Conservation (phyloP, 1,140 invertebrate genomes). For the Agrilus planipennis region DNA sequence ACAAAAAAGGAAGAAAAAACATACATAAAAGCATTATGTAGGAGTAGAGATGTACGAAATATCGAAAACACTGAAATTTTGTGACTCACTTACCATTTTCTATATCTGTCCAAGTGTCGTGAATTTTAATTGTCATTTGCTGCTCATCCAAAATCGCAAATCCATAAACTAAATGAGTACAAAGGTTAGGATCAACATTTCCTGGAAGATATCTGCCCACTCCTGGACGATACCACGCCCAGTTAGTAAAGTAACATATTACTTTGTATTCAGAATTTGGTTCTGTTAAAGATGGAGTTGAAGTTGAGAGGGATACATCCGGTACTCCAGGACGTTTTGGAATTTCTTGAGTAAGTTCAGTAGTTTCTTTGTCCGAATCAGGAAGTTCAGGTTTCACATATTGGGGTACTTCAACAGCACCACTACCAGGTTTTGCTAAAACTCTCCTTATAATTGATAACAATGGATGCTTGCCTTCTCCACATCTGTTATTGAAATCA, state of each 20-base stretch:
- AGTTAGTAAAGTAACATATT: constrained; percentile 59
- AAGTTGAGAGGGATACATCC: constrained; percentile 1
- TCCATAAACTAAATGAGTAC: constrained; percentile 63
- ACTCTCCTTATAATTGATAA: constrained; percentile 56
- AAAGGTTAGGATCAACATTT: constrained; percentile 54
- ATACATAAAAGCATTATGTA: too few species aligned
- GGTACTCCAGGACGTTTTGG: neutral
- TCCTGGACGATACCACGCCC: constrained; percentile 53
- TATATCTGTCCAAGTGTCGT: constrained; percentile 55
- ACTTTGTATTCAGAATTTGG: constrained; percentile 42
- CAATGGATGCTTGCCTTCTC: constrained; percentile 62
- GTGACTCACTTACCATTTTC: constrained; percentile 51
- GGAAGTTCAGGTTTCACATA: neutral
- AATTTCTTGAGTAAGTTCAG: neutral
- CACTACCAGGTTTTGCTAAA: constrained; percentile 38
- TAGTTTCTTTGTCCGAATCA: too few species aligned
- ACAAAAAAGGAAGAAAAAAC: neutral
- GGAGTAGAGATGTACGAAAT: too few species aligned
- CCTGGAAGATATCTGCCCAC: constrained; percentile 51
- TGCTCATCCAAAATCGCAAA: constrained; percentile 54
- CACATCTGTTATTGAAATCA: constrained; percentile 65
- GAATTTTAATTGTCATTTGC: constrained; percentile 47
- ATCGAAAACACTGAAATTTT: too few species aligned
- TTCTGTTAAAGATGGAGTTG: constrained; percentile 17
- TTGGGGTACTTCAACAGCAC: constrained; percentile 2